phyloP scores from a whole-genome alignment of 2,113 vertebrate genomes.

The Rostratula benghalensis region DNA sequence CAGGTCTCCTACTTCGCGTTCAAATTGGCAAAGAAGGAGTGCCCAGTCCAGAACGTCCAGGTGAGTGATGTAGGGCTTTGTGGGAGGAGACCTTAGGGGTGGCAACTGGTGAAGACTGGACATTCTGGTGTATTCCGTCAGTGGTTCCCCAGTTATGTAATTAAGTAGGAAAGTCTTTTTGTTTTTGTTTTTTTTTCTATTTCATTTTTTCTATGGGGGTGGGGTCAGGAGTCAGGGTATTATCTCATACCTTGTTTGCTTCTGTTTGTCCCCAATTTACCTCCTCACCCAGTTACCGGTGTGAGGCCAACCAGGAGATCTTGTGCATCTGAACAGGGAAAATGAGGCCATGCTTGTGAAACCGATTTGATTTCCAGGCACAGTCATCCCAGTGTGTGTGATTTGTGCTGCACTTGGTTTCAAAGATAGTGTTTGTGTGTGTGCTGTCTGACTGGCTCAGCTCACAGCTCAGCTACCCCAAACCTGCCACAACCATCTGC shows the following conservation, averaged over 20 bases:
- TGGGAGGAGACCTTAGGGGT: background rate
- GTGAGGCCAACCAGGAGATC: background rate
- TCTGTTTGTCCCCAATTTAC: background rate
- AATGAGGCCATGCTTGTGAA: background rate
- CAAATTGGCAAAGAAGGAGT: conserved; percentile 89
- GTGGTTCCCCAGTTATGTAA: background rate
- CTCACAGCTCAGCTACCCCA: background rate
- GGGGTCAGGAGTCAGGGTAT: background rate
- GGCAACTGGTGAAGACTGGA: background rate
- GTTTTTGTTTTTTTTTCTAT: no score
- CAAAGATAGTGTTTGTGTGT: background rate
- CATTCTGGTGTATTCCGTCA: background rate
- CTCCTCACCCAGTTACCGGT: background rate
- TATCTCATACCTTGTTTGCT: background rate
- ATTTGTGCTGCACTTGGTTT: background rate
- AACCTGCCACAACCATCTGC: background rate
- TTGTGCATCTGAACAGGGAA: background rate
- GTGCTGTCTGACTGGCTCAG: background rate
- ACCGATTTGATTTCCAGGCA: background rate
- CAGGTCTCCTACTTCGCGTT: conserved; percentile 96
- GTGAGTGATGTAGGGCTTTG: conserved; percentile 72
- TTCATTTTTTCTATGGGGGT: background rate
- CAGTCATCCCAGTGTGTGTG: fast-evolving
- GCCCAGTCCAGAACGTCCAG: conserved; percentile 88
- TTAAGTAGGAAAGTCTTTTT: background rate